Evolutionary conservation across 2,888 invertebrate genomes (phyloP), one percentile per base, ranked within the genome.

Genomic region (Dasypolia templi): DNA sequence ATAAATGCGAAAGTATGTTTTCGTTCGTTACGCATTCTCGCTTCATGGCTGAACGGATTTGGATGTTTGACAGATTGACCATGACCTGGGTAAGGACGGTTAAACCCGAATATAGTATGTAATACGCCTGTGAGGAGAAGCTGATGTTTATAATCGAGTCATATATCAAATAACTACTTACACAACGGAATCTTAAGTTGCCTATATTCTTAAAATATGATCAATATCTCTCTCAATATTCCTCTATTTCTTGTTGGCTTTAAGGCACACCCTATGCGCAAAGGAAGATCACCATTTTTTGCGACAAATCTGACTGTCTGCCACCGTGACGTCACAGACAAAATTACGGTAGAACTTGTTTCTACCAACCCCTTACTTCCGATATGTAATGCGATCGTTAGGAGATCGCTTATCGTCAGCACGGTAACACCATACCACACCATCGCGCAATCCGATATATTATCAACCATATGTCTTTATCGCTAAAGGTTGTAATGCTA

Each of bases 351-450:
- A 71, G 58, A 55, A 65, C 73, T 35, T 75, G 75, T 70, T 74
- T 49, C 61, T 74, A 63, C 63, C 75, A 82, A 72, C 83, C 82
- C 82, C 74, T 83, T 79, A 64, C 77, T 85, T 85, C 85, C 86
- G 86, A 83, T 83, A 83, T 65, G 82, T 85, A 85, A 85, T 85
- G 71, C 74, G 77, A 85, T 83, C 82, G 82, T 82, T 82, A 84
- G 82, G 22, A 85, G 82, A 77, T 79, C 75, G 81, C 82, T 85
- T 85, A 83, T 85, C 83, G 75, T 22, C 44, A 53, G 44, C 76
- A 81, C 75, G 76, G 77, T 66, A 82, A 73, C 77, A 68, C 80
- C 71, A 71, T 68, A 42, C 74, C 56, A 66, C 63, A 83, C 82
- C 70, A 66, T 55, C 19, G 64, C 62, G 70, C 22, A 11, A 61